Evolutionary conservation across 2,888 invertebrate species (phyloP).

Genomic region (Melitaea athalia): DNA sequence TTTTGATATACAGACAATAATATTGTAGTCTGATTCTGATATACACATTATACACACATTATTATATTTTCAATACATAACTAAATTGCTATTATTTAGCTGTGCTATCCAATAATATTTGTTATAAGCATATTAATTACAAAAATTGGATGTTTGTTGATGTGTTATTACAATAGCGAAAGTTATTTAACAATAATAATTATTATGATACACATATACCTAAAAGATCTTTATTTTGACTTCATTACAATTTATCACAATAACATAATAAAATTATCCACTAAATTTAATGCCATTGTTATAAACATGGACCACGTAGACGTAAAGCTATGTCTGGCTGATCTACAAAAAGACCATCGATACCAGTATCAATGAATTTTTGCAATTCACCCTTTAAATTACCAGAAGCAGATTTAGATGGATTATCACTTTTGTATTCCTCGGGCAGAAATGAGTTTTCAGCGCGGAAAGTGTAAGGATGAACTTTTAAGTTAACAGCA

Average conservation of each 20-base stretch:
- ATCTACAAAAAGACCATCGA: constrained; percentile 71
- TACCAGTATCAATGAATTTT: constrained; percentile 63
- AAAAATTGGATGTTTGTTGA: no score
- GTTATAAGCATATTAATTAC: no score
- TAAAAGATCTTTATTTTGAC: not conserved
- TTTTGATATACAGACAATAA: no score
- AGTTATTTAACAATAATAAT: no score
- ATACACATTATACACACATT: no score
- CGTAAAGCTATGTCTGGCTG: constrained; percentile 66
- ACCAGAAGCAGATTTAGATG: constrained; percentile 55
- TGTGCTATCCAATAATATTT: no score
- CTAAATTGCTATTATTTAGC: no score
- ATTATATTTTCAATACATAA: no score
- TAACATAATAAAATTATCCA: not conserved
- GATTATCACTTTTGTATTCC: constrained; percentile 58
- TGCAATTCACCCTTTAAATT: constrained; percentile 60
- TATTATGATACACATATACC: not conserved
- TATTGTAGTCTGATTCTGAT: no score
- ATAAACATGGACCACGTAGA: constrained; percentile 52
- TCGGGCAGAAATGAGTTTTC: constrained; percentile 66
- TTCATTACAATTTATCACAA: not conserved
- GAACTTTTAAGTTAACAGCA: constrained; percentile 67
- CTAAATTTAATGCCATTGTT: constrained; percentile 1
- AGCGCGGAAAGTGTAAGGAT: constrained; percentile 72
- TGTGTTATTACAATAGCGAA: no score